phyloP scores from a whole-genome alignment of 2,113 vertebrate species.

The Tachuris rubrigastra region DNA sequence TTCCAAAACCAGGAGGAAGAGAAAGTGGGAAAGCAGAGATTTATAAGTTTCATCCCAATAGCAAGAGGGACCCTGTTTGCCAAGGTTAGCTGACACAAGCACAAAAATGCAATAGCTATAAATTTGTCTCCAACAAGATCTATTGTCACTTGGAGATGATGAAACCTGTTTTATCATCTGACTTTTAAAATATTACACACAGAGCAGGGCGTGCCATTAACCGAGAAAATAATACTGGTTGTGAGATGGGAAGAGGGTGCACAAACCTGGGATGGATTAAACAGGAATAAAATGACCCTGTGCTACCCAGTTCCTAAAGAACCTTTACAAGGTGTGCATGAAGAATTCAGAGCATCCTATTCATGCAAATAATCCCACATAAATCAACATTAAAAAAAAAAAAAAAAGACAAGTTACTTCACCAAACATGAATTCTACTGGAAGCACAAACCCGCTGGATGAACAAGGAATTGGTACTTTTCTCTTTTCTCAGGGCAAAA shows the following conservation, averaged over 20 bases:
- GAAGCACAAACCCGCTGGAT: background rate
- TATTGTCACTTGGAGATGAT: constrained; percentile 52
- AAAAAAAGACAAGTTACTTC: background rate
- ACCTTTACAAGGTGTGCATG: background rate
- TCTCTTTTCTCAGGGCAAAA: background rate
- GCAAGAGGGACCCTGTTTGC: constrained; percentile 36
- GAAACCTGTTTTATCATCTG: constrained; percentile 57
- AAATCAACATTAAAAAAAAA: background rate
- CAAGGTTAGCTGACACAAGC: constrained; percentile 75
- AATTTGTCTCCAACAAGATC: constrained; percentile 69
- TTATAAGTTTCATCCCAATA: constrained; percentile 60
- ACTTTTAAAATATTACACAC: constrained; percentile 21
- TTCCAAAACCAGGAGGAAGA: constrained; percentile 45
- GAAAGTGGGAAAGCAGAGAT: constrained; percentile 38
- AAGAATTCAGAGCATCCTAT: background rate
- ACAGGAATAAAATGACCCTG: background rate
- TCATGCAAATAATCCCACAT: background rate
- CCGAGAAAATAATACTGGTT: background rate
- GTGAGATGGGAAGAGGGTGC: background rate
- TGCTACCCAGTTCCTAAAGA: background rate
- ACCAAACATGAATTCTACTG: background rate
- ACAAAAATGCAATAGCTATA: constrained; percentile 63
- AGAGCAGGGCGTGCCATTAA: background rate
- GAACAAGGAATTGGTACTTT: background rate
- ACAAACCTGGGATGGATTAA: background rate